Evolutionary conservation across 2,797 vertebrate species (phyloP).

Genomic region (Paguma larvata): DNA sequence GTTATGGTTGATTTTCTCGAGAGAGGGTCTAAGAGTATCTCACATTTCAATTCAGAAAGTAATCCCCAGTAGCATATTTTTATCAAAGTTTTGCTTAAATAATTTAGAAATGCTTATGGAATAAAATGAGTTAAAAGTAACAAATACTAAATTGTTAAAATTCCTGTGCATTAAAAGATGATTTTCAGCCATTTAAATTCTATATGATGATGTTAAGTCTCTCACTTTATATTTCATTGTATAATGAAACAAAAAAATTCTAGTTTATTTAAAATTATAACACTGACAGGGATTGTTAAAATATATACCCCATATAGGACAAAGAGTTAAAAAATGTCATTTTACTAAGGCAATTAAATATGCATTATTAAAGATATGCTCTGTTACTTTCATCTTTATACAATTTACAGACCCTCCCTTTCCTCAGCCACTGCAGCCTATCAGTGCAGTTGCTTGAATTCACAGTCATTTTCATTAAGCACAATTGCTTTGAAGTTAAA

Average conservation of each 20-base stretch:
- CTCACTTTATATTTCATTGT: neutral
- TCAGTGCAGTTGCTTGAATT: conserved; percentile 71
- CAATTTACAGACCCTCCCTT: conserved; percentile 71
- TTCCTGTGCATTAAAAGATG: neutral
- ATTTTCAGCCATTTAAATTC: neutral
- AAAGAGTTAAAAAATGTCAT: conserved; percentile 10
- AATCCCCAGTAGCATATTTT: neutral
- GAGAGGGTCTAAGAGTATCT: neutral
- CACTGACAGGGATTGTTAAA: neutral
- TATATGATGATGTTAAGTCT: neutral
- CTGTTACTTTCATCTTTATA: conserved; percentile 77
- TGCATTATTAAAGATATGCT: conserved; percentile 68
- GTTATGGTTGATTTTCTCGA: neutral
- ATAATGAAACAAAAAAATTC: neutral
- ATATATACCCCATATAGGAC: neutral
- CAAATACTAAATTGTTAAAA: neutral
- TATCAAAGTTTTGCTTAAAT: neutral
- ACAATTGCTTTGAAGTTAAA: conserved; percentile 84
- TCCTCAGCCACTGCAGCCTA: conserved; percentile 75
- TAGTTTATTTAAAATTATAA: neutral
- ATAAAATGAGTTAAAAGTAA: neutral
- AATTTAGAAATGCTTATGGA: neutral
- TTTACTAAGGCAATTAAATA: conserved; percentile 78
- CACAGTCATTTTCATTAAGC: conserved; percentile 81
- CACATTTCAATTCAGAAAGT: neutral